Conservation (phyloP, 30 jellyfish, hydroid and myxozoan species). For the Mastigias papua region DNA sequence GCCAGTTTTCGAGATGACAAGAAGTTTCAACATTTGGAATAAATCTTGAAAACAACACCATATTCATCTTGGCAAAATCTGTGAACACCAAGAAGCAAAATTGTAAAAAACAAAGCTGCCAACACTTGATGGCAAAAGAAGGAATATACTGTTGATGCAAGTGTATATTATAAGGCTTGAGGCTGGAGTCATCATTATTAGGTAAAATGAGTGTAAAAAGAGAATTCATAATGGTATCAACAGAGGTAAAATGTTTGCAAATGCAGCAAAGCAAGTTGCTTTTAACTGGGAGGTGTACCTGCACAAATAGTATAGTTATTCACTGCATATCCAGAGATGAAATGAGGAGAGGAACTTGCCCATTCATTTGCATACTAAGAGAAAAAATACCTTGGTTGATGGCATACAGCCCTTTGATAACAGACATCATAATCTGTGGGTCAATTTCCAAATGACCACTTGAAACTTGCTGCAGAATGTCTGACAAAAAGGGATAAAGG, state of each 20-base stretch:
- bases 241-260: too few relatives aligned
- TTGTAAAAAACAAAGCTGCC: neutral
- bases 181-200: too few relatives aligned
- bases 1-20: constrained; percentile 48
- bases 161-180: too few relatives aligned
- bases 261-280: too few relatives aligned
- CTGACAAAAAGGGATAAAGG: neutral
- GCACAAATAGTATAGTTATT: neutral
- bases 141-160: too few relatives aligned
- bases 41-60: constrained; percentile 55
- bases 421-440: constrained; percentile 61
- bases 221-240: too few relatives aligned
- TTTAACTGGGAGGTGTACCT: too few relatives aligned
- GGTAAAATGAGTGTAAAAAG: too few relatives aligned
- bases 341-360: neutral
- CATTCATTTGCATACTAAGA: neutral
- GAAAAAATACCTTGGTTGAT: constrained; percentile 40
- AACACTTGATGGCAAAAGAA: too few relatives aligned
- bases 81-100: neutral
- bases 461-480: constrained; percentile 30
- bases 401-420: constrained; percentile 47
- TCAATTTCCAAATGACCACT: constrained; percentile 45
- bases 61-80: constrained; percentile 60
- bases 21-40: constrained; percentile 62
- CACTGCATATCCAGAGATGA: too few relatives aligned